Base-by-base conservation (phyloP, 30 jellyfish, hydroid and myxozoan species). In the Turritopsis dohrnii region DNA sequence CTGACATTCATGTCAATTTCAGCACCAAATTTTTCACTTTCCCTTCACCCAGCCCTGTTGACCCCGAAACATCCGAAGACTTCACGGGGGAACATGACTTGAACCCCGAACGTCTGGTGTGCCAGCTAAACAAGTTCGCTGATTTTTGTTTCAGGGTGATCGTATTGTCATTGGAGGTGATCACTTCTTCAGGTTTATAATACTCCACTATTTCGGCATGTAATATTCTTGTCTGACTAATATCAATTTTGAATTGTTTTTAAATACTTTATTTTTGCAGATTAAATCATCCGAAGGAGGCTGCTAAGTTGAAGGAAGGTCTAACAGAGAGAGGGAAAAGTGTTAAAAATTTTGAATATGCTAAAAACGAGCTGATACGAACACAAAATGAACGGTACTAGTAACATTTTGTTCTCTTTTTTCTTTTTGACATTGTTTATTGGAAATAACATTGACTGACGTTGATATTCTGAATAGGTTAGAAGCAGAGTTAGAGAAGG, bases 101-200 rank as follows among this genome's bases (percentile, higher is more conserved):
- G n/a, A n/a, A n/a, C n/a, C n/a, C n/a, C n/a, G n/a, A n/a, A n/a
- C n/a, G n/a, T n/a, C n/a, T n/a, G n/a, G n/a, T n/a, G n/a, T n/a
- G n/a, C n/a, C n/a, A n/a, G n/a, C n/a, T n/a, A n/a, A n/a, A n/a
- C n/a, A n/a, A n/a, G n/a, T 31, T 17, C 25, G 24, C 26, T 20
- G 72, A 66, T 74, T 79, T 85, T n/a, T 0, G 18, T 76, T 18
- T 5, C 74, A 91, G 97, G 97, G 97, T 30, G 97, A 91, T 28
- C 82, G 97, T 5, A 84, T 91, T 66, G 96, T 91, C 23, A 74
- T 91, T 54, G 97, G 97, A 23, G 97, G 97, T 18, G 77, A 92
- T 16, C 97, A 91, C 27, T 91, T 91, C 72, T 91, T 91, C 87
- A 85, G 97, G 97, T 87, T 31, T 88, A 13, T 1, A 21, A 18